A percentile compares a stretch with the other conserved stretches of the same genome.
Evolutionary conservation across 2,113 vertebrate genomes (phyloP).

Genomic region (Mustela nigripes): DNA sequence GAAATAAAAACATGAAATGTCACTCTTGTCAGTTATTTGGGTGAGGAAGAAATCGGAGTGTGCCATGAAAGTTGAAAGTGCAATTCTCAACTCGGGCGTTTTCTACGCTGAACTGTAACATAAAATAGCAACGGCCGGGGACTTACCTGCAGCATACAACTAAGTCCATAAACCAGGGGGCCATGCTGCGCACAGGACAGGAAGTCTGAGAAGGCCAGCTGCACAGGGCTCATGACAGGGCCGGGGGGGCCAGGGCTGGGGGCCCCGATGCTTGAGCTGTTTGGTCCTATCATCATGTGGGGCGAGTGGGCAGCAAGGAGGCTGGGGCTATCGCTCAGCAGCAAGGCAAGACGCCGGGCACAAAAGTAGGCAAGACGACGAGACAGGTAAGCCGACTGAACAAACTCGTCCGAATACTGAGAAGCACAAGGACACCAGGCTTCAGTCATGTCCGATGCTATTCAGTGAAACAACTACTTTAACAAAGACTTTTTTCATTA

Average conservation of each 20-base stretch:
- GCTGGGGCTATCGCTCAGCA: slow-evolving; percentile 85
- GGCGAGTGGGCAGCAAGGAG: slow-evolving; percentile 85
- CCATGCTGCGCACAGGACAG: slow-evolving; percentile 88
- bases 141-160: slow-evolving; percentile 90
- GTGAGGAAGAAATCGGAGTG: neutral
- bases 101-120: neutral
- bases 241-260: slow-evolving; percentile 79
- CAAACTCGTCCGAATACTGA: slow-evolving; percentile 90
- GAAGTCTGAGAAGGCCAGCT: slow-evolving; percentile 86
- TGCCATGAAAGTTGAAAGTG: neutral
- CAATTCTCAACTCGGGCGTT: fast-evolving
- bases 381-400: slow-evolving; percentile 90
- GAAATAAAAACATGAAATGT: neutral
- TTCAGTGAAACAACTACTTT: neutral
- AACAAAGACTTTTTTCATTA: neutral
- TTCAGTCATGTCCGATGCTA: neutral
- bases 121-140: neutral
- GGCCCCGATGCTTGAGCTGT: slow-evolving; percentile 81
- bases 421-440: neutral
- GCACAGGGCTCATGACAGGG: slow-evolving; percentile 80
- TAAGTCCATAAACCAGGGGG: slow-evolving; percentile 88
- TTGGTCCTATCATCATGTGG: slow-evolving; percentile 84
- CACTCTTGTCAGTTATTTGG: too few relatives aligned
- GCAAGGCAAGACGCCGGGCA: slow-evolving; percentile 86
- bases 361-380: slow-evolving; percentile 90